These are phyloP conservation scores for Ochropleura plecta DNA, from an alignment of 2,888 invertebrate species.

Conservation along the genomic window DNA sequence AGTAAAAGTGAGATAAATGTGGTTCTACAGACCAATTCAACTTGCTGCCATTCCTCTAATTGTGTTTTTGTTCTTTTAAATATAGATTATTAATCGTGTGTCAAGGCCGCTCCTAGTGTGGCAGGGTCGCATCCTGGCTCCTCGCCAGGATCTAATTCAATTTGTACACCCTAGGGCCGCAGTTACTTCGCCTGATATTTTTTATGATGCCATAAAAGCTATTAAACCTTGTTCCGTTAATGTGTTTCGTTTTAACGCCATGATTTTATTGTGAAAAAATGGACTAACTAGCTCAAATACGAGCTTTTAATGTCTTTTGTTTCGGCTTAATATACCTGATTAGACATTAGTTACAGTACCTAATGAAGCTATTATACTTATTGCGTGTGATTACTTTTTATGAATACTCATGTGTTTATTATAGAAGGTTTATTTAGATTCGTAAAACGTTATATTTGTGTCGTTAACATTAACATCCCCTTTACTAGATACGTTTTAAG, in stretches of 20 bases:
- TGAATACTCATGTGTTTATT: constrained; percentile 25
- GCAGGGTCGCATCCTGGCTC: constrained; percentile 70
- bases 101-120: constrained; percentile 61
- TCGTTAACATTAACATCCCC: constrained; percentile 50
- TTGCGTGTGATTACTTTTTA: constrained; percentile 42
- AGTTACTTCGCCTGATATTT: constrained; percentile 73
- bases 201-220: constrained; percentile 77
- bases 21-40: constrained; percentile 17
- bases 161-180: constrained; percentile 74
- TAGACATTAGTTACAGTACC: constrained; percentile 38
- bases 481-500: constrained; percentile 25
- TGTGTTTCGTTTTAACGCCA: constrained; percentile 72
- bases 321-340: constrained; percentile 48
- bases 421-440: constrained; percentile 22
- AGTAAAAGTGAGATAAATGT: background rate
- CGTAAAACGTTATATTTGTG: constrained; percentile 34
- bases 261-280: constrained; percentile 65
- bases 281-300: constrained; percentile 55
- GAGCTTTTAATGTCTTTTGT: constrained; percentile 62
- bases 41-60: constrained; percentile 27
- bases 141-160: constrained; percentile 81
- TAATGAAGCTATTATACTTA: constrained; percentile 38
- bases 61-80: constrained; percentile 67
- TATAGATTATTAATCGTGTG: constrained; percentile 66
- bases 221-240: constrained; percentile 77